Conservation (phyloP, 2,888 invertebrate genomes). For the Xestia sexstrigata region DNA sequence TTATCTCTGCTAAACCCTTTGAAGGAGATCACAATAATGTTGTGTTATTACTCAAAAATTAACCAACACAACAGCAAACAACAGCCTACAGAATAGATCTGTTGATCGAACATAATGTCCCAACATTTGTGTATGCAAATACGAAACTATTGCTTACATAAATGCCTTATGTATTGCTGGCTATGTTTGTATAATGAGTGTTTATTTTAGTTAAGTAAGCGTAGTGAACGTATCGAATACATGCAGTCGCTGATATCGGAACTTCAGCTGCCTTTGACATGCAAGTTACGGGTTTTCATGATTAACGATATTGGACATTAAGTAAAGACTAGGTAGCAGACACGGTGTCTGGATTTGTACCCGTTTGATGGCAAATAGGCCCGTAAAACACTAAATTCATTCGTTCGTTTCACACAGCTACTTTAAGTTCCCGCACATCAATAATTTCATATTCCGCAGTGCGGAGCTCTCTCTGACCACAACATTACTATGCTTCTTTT, state of each 20-base stretch:
- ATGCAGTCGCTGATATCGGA: background rate
- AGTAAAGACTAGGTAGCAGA: too few relatives aligned
- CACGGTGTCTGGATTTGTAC: background rate
- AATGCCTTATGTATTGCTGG: background rate
- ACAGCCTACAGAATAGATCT: conserved; percentile 6
- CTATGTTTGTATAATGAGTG: background rate
- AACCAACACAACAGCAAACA: background rate
- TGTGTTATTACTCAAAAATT: background rate
- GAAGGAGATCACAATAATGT: too few relatives aligned
- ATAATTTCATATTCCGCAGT: background rate
- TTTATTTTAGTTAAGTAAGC: conserved; percentile 12
- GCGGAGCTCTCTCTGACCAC: background rate
- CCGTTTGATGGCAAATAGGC: background rate
- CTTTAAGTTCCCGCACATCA: background rate
- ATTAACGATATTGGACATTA: background rate
- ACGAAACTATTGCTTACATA: conserved; percentile 20
- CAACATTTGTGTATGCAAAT: conserved; percentile 41
- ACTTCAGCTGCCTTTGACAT: background rate
- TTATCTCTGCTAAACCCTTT: background rate
- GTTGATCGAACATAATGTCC: conserved; percentile 25
- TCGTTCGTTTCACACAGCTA: background rate
- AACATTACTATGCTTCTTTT: background rate
- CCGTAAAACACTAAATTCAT: background rate
- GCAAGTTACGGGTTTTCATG: background rate
- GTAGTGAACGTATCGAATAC: background rate